phyloP scores from a whole-genome alignment of 2,888 invertebrate species.

The Ophraella communa region DNA sequence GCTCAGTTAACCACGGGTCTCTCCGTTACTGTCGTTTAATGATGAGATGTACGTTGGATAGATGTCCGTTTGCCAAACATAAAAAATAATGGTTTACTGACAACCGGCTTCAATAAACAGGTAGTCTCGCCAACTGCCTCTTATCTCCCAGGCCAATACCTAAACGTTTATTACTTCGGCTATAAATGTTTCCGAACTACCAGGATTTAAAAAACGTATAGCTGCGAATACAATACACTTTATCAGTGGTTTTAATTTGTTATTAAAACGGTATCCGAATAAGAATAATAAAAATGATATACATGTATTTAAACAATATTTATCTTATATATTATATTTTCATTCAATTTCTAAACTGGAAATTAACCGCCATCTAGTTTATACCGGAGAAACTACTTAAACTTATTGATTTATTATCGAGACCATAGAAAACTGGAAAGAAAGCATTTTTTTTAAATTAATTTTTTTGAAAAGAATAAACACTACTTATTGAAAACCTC shows the following conservation, averaged over 20 bases:
- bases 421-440: not conserved
- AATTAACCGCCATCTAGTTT: not conserved
- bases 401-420: not conserved
- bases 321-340: no score
- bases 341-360: no score
- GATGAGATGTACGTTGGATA: conserved; percentile 46
- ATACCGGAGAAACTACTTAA: not conserved
- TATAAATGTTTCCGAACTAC: not conserved
- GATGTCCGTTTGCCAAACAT: conserved; percentile 24
- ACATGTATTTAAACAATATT: not conserved
- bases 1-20: conserved; percentile 55
- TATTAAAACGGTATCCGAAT: not conserved
- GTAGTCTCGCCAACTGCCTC: conserved; percentile 13
- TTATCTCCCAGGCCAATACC: conserved; percentile 7
- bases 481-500: not conserved
- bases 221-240: not conserved
- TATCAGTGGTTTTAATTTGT: not conserved
- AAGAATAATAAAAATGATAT: not conserved
- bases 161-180: not conserved
- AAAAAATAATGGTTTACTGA: conserved; percentile 33
- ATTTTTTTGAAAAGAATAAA: not conserved
- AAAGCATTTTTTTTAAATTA: not conserved
- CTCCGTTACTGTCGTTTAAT: conserved; percentile 56
- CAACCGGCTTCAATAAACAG: conserved; percentile 16
- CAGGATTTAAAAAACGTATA: not conserved